Conservation (phyloP, 2,888 invertebrate genomes). For the Aradus depressus region DNA sequence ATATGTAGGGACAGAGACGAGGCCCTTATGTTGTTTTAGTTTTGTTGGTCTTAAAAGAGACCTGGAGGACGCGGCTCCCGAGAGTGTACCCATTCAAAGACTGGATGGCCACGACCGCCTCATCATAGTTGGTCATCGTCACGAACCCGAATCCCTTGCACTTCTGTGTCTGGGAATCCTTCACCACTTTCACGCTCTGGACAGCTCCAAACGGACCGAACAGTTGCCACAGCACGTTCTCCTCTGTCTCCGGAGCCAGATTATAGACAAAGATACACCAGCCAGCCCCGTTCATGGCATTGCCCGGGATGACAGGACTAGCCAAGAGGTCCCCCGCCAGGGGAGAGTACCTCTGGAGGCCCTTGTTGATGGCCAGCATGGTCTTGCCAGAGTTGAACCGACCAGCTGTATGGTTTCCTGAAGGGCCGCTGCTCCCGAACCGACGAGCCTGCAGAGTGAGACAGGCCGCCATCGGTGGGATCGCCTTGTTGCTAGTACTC, state of each 20-base stretch:
- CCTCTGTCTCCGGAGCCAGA: conserved; percentile 82
- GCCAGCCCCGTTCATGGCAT: conserved; percentile 75
- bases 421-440: conserved; percentile 57
- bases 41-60: conserved; percentile 93
- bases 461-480: conserved; percentile 65
- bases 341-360: conserved; percentile 74
- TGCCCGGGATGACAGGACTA: conserved; percentile 70
- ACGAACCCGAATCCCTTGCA: conserved; percentile 98
- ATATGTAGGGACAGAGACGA: neutral
- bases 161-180: conserved; percentile 89
- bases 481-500: conserved; percentile 53
- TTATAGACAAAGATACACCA: conserved; percentile 92
- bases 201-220: conserved; percentile 97
- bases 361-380: conserved; percentile 73
- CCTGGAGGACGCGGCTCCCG: conserved; percentile 89
- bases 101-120: conserved; percentile 91
- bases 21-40: conserved; percentile 37
- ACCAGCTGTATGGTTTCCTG: conserved; percentile 78
- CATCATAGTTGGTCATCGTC: conserved; percentile 97
- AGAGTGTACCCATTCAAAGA: conserved; percentile 92
- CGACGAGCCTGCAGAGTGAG: conserved; percentile 66
- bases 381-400: conserved; percentile 71
- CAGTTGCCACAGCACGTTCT: conserved; percentile 84
- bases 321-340: conserved; percentile 66
- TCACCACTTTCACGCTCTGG: conserved; percentile 91